Evolutionary conservation across 2,113 vertebrate species (phyloP).

Genomic region (Passer domesticus): DNA sequence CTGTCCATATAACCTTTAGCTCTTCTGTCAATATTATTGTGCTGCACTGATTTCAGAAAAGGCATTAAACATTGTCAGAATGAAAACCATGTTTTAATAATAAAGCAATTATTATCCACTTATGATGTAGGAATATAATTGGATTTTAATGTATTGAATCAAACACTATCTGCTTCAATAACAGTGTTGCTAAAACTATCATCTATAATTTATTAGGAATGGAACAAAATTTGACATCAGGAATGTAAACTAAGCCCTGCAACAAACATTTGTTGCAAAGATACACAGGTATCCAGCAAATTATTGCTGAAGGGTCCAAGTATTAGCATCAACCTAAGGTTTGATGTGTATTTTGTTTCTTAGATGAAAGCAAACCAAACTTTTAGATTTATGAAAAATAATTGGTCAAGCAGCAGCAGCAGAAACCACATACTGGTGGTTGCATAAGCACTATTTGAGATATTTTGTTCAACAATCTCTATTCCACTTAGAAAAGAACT

Average conservation of each 20-base stretch:
- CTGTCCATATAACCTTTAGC: conserved; percentile 33
- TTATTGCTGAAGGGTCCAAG: not conserved
- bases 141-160: conserved; percentile 59
- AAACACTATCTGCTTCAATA: conserved; percentile 44
- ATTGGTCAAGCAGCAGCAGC: not conserved
- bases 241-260: not conserved
- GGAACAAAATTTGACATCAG: not conserved
- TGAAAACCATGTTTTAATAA: conserved; percentile 36
- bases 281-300: not conserved
- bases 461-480: not conserved
- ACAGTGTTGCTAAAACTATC: not conserved
- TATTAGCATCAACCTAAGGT: not conserved
- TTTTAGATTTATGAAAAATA: not conserved
- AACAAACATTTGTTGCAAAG: not conserved
- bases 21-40: conserved; percentile 36
- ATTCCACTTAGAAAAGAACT: not conserved
- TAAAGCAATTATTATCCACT: conserved; percentile 40
- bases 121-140: conserved; percentile 38
- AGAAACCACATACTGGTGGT: not conserved
- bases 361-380: not conserved
- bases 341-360: not conserved
- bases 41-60: conserved; percentile 15
- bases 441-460: not conserved
- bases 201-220: conserved; percentile 28
- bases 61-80: conserved; percentile 6